A percentile compares a stretch with the other conserved stretches of the same genome.
Conservation (phyloP, 1,140 invertebrate species). For the Elysia chlorotica region DNA sequence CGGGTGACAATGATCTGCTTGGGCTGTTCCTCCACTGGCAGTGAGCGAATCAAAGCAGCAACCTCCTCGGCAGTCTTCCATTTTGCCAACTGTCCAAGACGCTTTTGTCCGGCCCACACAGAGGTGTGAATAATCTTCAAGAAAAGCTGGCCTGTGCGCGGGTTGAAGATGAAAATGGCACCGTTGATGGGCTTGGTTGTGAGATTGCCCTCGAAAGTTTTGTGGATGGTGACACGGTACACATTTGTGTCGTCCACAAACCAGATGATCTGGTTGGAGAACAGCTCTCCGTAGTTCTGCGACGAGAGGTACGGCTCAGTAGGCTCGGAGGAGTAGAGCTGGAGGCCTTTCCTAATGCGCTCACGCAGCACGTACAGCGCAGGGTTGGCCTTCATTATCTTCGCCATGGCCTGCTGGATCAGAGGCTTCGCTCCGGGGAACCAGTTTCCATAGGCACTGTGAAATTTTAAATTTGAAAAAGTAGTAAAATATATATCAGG, state of each 20-base stretch:
- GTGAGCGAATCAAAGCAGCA: constrained; percentile 95
- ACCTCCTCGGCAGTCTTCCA: constrained; percentile 99
- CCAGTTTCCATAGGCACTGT: constrained; percentile 98
- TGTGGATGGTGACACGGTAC: constrained; percentile 99
- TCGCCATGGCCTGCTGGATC: constrained; percentile 99
- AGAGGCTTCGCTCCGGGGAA: constrained; percentile 98
- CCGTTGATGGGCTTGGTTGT: constrained; percentile 99
- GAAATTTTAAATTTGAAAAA: too few relatives aligned
- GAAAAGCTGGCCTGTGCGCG: constrained; percentile 98
- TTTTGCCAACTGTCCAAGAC: constrained; percentile 85
- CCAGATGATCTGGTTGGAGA: constrained; percentile 99
- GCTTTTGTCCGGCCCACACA: constrained; percentile 93
- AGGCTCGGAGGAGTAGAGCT: constrained; percentile 98
- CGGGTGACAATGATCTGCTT: constrained; percentile 99
- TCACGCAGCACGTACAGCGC: constrained; percentile 97
- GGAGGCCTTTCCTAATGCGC: constrained; percentile 95
- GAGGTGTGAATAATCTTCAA: constrained; percentile 99
- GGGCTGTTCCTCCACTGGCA: constrained; percentile 99
- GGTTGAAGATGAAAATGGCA: constrained; percentile 99
- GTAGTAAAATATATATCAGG: background rate
- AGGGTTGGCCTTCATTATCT: constrained; percentile 99
- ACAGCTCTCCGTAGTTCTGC: constrained; percentile 99
- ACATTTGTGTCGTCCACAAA: constrained; percentile 99
- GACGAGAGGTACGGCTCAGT: constrained; percentile 98
- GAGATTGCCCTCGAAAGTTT: constrained; percentile 99